Evolutionary conservation across 1,140 invertebrate species (phyloP).

Genomic region (Sogatella furcifera): DNA sequence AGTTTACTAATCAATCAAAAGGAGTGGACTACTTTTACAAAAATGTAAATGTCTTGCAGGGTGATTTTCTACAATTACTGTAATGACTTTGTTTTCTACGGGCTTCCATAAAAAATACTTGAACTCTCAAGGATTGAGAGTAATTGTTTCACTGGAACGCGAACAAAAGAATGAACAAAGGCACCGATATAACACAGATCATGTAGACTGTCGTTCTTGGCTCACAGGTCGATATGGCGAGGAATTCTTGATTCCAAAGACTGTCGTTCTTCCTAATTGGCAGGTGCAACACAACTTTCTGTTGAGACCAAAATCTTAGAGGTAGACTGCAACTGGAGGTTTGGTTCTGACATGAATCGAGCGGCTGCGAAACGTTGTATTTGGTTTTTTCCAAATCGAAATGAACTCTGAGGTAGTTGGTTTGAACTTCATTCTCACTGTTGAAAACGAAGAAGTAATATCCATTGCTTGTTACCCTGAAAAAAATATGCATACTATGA

Average conservation of each 20-base stretch:
- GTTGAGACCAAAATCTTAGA: constrained; percentile 52
- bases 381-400: constrained; percentile 57
- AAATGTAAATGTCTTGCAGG: no score
- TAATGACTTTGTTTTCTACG: no score
- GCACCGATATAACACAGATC: constrained; percentile 54
- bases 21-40: no score
- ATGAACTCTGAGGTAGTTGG: constrained; percentile 50
- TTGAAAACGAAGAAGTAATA: constrained; percentile 77
- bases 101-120: neutral
- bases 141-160: constrained; percentile 46
- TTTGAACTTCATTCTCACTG: constrained; percentile 65
- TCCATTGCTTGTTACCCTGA: constrained; percentile 53
- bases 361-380: constrained; percentile 47
- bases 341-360: constrained; percentile 39
- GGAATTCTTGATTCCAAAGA: constrained; percentile 59
- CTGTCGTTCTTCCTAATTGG: constrained; percentile 42
- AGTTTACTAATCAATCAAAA: no score
- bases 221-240: constrained; percentile 59
- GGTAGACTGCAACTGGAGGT: constrained; percentile 49
- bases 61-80: no score
- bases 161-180: constrained; percentile 56
- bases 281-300: constrained; percentile 40
- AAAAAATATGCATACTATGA: no score
- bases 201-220: constrained; percentile 58
- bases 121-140: neutral